These are phyloP conservation scores for Tryphoninae sp. DNA, from an alignment of 2,888 invertebrate species.

Conservation along the genomic window DNA sequence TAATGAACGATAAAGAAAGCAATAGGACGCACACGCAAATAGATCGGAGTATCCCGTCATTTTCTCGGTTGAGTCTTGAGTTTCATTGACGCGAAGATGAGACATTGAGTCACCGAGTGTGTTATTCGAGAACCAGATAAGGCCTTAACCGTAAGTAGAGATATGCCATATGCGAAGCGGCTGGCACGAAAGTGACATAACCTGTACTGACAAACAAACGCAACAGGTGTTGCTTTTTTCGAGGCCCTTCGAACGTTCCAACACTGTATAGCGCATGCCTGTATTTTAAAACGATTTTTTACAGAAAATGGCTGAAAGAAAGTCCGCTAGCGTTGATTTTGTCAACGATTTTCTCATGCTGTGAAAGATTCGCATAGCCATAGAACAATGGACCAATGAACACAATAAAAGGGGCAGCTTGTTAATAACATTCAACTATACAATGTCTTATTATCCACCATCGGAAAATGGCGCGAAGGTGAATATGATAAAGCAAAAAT, in stretches of 20 bases:
- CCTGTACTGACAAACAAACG: conserved; percentile 59
- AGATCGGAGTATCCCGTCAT: not conserved
- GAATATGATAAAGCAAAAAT: conserved; percentile 64
- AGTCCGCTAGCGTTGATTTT: not conserved
- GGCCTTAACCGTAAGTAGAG: conserved; percentile 2
- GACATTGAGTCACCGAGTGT: conserved; percentile 6
- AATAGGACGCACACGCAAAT: conserved; percentile 5
- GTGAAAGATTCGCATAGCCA: not conserved
- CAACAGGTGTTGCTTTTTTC: conserved; percentile 60
- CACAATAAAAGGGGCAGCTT: not conserved
- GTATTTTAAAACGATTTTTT: not conserved
- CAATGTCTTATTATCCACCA: conserved; percentile 57
- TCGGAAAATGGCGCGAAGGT: conserved; percentile 62
- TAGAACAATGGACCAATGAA: not conserved
- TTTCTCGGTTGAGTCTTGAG: not conserved
- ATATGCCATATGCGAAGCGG: conserved; percentile 50
- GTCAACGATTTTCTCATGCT: not conserved
- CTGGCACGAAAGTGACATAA: conserved; percentile 57
- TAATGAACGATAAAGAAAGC: conserved; percentile 23
- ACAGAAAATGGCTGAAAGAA: not conserved
- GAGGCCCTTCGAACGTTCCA: not conserved
- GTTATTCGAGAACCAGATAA: not conserved
- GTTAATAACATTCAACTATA: not conserved
- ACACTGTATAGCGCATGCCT: not conserved
- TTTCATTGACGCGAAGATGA: conserved; percentile 15